Base-by-base conservation (phyloP, 2,113 vertebrate genomes). In the Callaeas wilsoni region DNA sequence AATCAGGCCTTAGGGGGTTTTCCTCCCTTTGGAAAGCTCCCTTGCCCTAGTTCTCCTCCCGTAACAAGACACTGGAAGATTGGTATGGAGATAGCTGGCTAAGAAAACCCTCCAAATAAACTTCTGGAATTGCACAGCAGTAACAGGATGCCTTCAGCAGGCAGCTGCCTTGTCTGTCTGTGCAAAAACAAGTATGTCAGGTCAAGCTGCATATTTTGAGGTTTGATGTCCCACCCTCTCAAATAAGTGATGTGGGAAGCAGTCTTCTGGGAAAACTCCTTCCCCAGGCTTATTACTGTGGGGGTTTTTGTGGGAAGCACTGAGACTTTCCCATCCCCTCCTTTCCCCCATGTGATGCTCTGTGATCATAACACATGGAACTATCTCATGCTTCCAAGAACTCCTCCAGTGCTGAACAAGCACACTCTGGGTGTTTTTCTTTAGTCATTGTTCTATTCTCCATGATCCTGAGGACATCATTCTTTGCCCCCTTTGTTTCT, bases 151-250 rank as follows among this genome's bases (percentile, higher is more conserved):
- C 93, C 79, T 93, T 86, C 30, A 93, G 82, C 93, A 93, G 91
- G 78, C 87, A 90, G 89, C 93, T 94, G 95, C 79, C 82, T 94
- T 90, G 55, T 89, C 95, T 93, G 87, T 30, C 79, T 80, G 68
- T 94, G 79, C 87, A 80, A 75, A 96, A 97, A 93, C 94, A 90
- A 93, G 94, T 88, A 93, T 88, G 87, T 95, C 93, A 91, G 94
- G 95, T 96, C 93, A 96, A 93, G 79, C 92, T 91, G 90, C 94
- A 88, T 97, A 74, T 70, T 97, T 96, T 91, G 93, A 93, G 95
- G 95, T 91, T 96, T 95, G 73, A 92, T 92, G 92, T 96, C 82
- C 93, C 90, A 95, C 93, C 94, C 95, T 89, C 84, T 95, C 85
- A 59, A 90, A 55, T 65, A 91, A 96, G 93, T 93, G 95, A 95